These are phyloP conservation scores for Erythrolamprus reginae DNA, from an alignment of 2,113 vertebrate genomes.

Conservation along the genomic window DNA sequence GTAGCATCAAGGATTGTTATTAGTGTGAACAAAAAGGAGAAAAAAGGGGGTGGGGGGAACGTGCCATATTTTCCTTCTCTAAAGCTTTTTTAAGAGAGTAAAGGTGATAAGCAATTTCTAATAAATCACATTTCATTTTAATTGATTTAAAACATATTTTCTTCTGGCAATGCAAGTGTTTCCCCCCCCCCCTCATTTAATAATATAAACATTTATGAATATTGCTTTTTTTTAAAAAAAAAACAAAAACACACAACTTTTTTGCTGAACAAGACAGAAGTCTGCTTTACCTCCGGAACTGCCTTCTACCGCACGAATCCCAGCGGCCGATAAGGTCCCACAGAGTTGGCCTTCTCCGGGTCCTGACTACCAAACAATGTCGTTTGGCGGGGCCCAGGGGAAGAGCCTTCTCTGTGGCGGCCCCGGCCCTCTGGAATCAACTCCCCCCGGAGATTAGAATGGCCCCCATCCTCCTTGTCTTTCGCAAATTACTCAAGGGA, in stretches of 20 bases:
- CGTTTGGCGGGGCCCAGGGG: too few species aligned
- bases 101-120: slow-evolving; percentile 2
- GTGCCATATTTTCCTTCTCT: slow-evolving; percentile 16
- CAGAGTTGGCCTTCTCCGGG: too few species aligned
- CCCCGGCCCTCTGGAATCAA: too few species aligned
- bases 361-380: too few species aligned
- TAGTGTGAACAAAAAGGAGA: slow-evolving; percentile 32
- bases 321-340: too few species aligned
- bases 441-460: too few species aligned
- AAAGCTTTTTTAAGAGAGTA: slow-evolving; percentile 14
- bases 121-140: slow-evolving; percentile 18
- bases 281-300: too few species aligned
- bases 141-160: slow-evolving; percentile 1
- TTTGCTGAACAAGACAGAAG: background rate
- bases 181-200: background rate
- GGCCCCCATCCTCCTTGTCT: too few species aligned
- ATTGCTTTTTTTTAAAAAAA: background rate
- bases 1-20: slow-evolving; percentile 22
- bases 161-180: background rate
- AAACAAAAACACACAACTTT: too few species aligned
- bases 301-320: too few species aligned
- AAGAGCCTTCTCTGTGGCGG: too few species aligned
- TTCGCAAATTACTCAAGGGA: too few species aligned
- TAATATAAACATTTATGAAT: background rate
- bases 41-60: background rate